Evolutionary conservation across 2,797 vertebrate species (phyloP), one percentile per base, ranked within the genome.

Genomic region (Margarornis squamiger): DNA sequence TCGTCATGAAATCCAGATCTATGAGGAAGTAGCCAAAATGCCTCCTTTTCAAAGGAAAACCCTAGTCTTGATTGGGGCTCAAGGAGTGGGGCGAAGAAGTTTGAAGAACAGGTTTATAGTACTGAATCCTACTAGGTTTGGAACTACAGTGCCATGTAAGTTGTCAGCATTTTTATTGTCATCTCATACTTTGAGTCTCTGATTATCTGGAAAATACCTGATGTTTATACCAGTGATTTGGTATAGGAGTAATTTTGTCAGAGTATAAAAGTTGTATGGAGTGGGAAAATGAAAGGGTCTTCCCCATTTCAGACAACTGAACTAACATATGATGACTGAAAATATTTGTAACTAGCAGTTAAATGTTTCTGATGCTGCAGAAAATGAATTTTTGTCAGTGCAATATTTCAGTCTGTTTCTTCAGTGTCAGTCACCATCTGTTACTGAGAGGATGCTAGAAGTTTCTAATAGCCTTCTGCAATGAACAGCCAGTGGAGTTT

Each of bases 11-110:
- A 99, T 99, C 91, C 99, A 99, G 98, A 99, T 99, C 83, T 99
- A 99, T 73, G 99, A 99, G 94, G 99, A 99, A 93, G 99, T 99
- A 65, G 98, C 99, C 68, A 99, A 98, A 97, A 99, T 99, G 99
- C 99, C 99, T 65, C 99, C 99, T 1, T 99, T 99, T 96, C 99
- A 99, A 97, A 99, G 99, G 97, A 99, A 99, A 97, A 99, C 99
- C 0, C 97, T 99, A 86, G 98, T 99, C 86, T 98, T 99, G 97
- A 99, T 99, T 92, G 99, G 99, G 72, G 99, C 99, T 34, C 99
- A 99, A 97, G 99, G 99, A 26, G 99, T 99, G 61, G 99, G 99
- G 18, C 98, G 99, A 92, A 98, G 99, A 93, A 99, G 99, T 97
- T 98, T 99, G 96, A 99, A 99, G 97, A 99, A 99, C 98, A 98